Base-by-base conservation (phyloP, 2,113 vertebrate genomes). In the Athene noctua region DNA sequence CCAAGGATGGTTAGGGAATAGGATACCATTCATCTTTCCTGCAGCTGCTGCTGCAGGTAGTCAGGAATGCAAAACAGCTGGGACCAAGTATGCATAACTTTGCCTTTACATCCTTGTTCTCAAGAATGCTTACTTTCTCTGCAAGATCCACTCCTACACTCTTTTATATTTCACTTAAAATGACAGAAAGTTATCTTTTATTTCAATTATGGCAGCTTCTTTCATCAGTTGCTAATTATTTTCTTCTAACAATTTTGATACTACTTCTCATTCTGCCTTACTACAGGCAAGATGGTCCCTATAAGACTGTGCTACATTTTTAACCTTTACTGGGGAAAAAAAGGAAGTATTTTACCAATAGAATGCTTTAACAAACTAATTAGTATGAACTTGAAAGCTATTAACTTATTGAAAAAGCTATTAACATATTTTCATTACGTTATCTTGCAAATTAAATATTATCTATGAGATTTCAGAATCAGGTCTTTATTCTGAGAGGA, bases 321-420 rank as follows among this genome's bases (percentile, higher is more conserved):
- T 65, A 91, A 88, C 40, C 84, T 83, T 84, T 81, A 72, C 30
- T 71, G 27, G 10, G 32, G 13, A 13, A 13, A 47, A 63, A 16
- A 46, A 65, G 11, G 5, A 52, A 74, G 65, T 82, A 86, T 92
- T 93, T 90, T 63, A 63, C 23, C 55, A 88, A 86, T 63, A 80
- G 59, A 96, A 82, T 74, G 94, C 88, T 96, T 94, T 77, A 95
- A 93, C 46, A 96, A 95, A 95, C 88, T 95, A 96, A 96, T 97
- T 94, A 96, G 61, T 86, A 90, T 74, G 88, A 95, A 96, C 80
- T 90, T 96, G 82, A 96, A 96, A 96, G 90, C 92, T 95, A 95
- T 96, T 97, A 97, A 95, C 94, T 95, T 87, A 90, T 14, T 94
- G 73, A 75, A 95, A 95, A 94, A 96, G 89, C 95, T 95, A 96